A percentile compares a stretch with the other conserved stretches of the same genome.
phyloP scores from a whole-genome alignment of 2,888 invertebrate genomes.

The Gastracanthus pulcherrimus region DNA sequence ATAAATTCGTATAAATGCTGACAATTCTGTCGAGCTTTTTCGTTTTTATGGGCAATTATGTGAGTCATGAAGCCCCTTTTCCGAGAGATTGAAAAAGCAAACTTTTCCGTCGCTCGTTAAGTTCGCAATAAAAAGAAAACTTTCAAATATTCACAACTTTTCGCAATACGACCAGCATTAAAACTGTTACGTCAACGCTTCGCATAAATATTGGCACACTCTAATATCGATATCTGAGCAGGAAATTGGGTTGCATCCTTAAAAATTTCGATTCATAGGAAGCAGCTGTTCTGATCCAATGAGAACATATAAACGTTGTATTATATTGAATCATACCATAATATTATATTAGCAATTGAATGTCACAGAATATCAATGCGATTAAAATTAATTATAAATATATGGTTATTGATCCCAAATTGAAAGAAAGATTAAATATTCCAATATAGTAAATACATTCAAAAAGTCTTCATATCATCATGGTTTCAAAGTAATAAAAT shows the following conservation, averaged over 20 bases:
- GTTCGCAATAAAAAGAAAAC: conserved; percentile 26
- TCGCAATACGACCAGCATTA: conserved; percentile 1
- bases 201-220: not conserved
- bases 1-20: conserved; percentile 25
- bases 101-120: conserved; percentile 35
- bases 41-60: conserved; percentile 34
- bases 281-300: not conserved
- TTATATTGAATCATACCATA: too few species aligned
- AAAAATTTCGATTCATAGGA: not conserved
- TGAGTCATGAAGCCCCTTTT: conserved; percentile 9
- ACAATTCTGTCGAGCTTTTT: not conserved
- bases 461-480: too few species aligned
- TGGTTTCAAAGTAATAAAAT: too few species aligned
- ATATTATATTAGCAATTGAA: too few species aligned
- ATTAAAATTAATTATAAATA: too few species aligned
- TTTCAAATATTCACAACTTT: conserved; percentile 23
- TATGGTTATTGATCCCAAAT: too few species aligned
- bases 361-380: too few species aligned
- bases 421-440: too few species aligned
- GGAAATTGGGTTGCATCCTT: not conserved
- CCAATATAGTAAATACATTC: too few species aligned
- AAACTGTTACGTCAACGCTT: conserved; percentile 2
- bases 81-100: conserved; percentile 33
- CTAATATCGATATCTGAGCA: not conserved
- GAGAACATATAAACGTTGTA: not conserved